Evolutionary conservation across 2,888 invertebrate species (phyloP).

Genomic region (Polyommatus iphigenia): DNA sequence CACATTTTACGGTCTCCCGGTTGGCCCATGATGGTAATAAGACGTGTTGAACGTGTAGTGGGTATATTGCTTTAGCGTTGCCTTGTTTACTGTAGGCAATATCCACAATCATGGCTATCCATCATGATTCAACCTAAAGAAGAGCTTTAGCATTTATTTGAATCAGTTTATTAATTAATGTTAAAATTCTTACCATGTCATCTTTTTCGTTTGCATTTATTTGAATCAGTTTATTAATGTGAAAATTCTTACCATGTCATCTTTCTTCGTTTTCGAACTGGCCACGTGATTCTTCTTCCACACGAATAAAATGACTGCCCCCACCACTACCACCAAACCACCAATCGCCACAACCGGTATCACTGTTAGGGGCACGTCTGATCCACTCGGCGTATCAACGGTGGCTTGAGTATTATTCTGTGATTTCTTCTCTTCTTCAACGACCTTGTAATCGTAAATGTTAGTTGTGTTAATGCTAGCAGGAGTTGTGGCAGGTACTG

Average conservation of each 20-base stretch:
- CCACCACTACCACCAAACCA: constrained; percentile 84
- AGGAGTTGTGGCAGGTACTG: constrained; percentile 61
- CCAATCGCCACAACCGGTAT: constrained; percentile 86
- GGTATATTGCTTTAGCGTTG: no score
- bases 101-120: no score
- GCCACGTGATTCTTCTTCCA: constrained; percentile 84
- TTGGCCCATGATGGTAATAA: no score
- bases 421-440: constrained; percentile 48
- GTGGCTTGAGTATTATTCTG: constrained; percentile 52
- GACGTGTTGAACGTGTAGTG: no score
- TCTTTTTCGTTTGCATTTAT: constrained; percentile 74
- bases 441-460: constrained; percentile 49
- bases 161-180: not conserved
- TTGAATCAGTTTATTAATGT: not conserved
- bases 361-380: constrained; percentile 81
- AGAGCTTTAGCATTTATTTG: not conserved
- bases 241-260: constrained; percentile 83
- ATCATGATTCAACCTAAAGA: no score
- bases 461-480: constrained; percentile 50
- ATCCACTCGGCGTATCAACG: constrained; percentile 59
- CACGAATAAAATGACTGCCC: constrained; percentile 84
- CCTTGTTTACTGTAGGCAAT: no score
- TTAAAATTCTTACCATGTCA: constrained; percentile 82
- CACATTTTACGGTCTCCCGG: no score
- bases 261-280: constrained; percentile 84